Percentiles rank a stretch among this genome's conserved stretches.
phyloP scores from a whole-genome alignment of 2,888 invertebrate genomes.

The Acronicta aceris region DNA sequence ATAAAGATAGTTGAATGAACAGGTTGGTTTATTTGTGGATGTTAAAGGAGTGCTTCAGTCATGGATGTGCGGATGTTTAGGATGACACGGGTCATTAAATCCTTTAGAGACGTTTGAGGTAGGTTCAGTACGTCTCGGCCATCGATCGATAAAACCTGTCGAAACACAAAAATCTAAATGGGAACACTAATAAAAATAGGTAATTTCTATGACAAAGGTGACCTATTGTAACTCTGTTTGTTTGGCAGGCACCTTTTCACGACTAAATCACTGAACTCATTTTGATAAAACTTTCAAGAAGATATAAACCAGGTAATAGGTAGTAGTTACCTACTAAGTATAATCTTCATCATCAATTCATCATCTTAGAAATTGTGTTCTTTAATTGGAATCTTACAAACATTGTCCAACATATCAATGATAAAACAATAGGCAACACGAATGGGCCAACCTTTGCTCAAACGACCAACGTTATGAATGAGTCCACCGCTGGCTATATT shows the following conservation, averaged over 20 bases:
- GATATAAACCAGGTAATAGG: no score
- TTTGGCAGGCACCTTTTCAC: no score
- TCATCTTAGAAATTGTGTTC: neutral
- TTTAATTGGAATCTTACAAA: conserved; percentile 18
- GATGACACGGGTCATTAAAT: conserved; percentile 4
- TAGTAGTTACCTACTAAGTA: no score
- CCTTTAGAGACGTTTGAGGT: conserved; percentile 4
- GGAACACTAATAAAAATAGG: no score
- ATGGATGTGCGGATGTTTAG: conserved; percentile 16
- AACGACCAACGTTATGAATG: conserved; percentile 51
- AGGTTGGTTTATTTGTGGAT: conserved; percentile 36
- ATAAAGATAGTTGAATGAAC: conserved; percentile 38
- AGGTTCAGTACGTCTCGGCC: neutral
- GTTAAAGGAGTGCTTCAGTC: conserved; percentile 13
- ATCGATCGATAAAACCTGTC: neutral
- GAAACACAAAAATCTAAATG: no score
- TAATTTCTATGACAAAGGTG: no score
- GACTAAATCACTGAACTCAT: no score
- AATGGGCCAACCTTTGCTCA: conserved; percentile 33
- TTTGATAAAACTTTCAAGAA: no score
- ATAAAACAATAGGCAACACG: conserved; percentile 35
- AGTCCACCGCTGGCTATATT: conserved; percentile 45
- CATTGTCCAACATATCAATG: conserved; percentile 26
- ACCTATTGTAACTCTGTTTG: no score
- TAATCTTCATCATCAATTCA: neutral